Evolutionary conservation across 1,140 invertebrate species (phyloP), one percentile per base, ranked within the genome.

Genomic region (Aporrectodea caliginosa): DNA sequence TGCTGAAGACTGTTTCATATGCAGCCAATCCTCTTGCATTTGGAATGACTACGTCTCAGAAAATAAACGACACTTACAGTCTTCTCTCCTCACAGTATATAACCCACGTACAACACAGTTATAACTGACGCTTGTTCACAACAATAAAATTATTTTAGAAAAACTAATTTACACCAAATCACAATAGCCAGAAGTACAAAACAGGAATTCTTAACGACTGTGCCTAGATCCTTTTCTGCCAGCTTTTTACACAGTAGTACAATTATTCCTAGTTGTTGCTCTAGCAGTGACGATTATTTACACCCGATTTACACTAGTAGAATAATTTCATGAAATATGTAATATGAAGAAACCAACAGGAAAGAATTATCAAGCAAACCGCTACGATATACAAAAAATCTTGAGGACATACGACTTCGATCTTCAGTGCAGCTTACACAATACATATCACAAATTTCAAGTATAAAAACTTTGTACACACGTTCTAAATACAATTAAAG

Each of bases 161-260:
- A 58, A 58, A 58, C 22, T 58, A 58, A 58, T 58, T 58, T 58
- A 58, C 43, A 58, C 43, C 43, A 58, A 58, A 58, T 58, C 43
- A 58, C 43, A 12, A 58, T 58, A 58, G 6, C 43, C 43, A 58
- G 43, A 58, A 58, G 43, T 58, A 58, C 22, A 58, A 58, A 58
- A 58, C 6, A 22, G 43, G 22, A 58, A 12, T 58, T 58, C 22
- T 58, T 22, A 58, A 58, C 43, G 22, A 22, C 22, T 22, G 22
- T 58, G 6, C 43, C 43, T 58, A 22, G 6, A 58, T 12, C 43
- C 22, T 58, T 58, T 58, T 58, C 43, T 12, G 6, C 6, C 6
- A 58, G 6, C 22, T 58, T 58, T 22, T 58, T 22, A 12, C 22
- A 22, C 6, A 6, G 6, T 58, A 12, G 43, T 58, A 58, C 43